Conservation (phyloP, 2,797 vertebrate genomes). For the Falco naumanni region DNA sequence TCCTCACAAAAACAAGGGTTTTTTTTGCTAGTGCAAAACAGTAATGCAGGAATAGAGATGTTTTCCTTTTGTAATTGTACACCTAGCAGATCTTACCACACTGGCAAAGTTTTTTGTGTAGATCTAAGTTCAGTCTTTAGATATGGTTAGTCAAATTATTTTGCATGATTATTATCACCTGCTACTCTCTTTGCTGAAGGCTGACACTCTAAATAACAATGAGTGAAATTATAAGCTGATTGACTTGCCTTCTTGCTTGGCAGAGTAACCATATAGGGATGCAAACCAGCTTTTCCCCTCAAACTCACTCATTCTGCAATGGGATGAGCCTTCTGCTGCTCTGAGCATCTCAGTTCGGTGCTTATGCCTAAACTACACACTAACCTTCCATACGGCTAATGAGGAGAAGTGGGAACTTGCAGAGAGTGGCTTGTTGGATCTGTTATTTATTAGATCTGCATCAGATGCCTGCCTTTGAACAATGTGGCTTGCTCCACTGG, state of each 20-base stretch:
- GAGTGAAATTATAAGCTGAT: neutral
- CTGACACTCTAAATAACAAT: neutral
- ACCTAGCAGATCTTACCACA: neutral
- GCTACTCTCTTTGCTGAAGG: neutral
- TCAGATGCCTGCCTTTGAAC: neutral
- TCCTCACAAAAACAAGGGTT: neutral
- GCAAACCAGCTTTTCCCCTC: neutral
- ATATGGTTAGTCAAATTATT: slow-evolving; percentile 21
- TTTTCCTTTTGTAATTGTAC: neutral
- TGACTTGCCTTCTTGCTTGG: neutral
- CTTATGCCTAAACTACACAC: neutral
- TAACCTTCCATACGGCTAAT: neutral
- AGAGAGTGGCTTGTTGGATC: neutral
- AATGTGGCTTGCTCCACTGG: neutral
- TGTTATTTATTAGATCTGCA: neutral
- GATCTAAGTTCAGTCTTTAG: neutral
- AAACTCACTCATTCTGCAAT: neutral
- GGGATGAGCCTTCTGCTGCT: neutral
- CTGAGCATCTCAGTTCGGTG: neutral
- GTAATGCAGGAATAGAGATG: neutral
- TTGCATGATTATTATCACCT: neutral
- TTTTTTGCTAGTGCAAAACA: neutral
- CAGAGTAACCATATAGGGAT: neutral
- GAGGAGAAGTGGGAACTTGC: neutral
- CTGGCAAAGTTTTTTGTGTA: neutral